phyloP scores from a whole-genome alignment of 2,113 vertebrate species.

The Bettongia penicillata region DNA sequence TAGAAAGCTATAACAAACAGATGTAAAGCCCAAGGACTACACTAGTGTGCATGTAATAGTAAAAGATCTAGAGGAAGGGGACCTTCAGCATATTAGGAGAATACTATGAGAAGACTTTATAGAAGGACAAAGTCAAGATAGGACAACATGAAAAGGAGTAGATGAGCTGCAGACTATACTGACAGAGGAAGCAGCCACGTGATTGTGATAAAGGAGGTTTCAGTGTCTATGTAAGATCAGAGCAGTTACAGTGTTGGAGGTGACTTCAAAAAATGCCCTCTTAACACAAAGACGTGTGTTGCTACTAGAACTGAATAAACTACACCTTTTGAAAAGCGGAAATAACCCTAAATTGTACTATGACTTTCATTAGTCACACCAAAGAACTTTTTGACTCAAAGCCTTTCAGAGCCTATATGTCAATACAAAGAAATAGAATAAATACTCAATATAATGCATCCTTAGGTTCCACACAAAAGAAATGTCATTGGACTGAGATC shows the following conservation, averaged over 20 bases:
- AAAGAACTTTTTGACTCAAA: background rate
- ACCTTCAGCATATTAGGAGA: background rate
- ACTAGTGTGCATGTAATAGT: background rate
- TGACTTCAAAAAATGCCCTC: background rate
- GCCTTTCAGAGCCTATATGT: background rate
- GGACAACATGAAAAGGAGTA: background rate
- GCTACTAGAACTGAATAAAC: conserved; percentile 1
- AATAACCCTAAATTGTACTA: background rate
- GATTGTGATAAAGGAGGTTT: background rate
- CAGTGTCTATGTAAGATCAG: conserved; percentile 11
- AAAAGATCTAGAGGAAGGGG: background rate
- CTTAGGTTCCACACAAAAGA: background rate
- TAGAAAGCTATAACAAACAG: background rate
- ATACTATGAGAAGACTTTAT: background rate
- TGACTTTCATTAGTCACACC: background rate
- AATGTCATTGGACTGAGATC: background rate
- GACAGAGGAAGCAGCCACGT: background rate
- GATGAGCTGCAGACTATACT: background rate
- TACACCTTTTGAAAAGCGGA: conserved; percentile 8
- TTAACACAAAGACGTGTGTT: background rate
- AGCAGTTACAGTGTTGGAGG: background rate
- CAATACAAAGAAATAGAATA: background rate
- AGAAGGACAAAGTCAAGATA: background rate
- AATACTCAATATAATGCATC: background rate
- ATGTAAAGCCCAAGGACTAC: background rate